A percentile compares a stretch with the other conserved stretches of the same genome.
These are phyloP conservation scores for Hydractinia symbiolongicarpus DNA, from an alignment of 30 jellyfish, hydroid and myxozoan genomes.

Conservation along the genomic window DNA sequence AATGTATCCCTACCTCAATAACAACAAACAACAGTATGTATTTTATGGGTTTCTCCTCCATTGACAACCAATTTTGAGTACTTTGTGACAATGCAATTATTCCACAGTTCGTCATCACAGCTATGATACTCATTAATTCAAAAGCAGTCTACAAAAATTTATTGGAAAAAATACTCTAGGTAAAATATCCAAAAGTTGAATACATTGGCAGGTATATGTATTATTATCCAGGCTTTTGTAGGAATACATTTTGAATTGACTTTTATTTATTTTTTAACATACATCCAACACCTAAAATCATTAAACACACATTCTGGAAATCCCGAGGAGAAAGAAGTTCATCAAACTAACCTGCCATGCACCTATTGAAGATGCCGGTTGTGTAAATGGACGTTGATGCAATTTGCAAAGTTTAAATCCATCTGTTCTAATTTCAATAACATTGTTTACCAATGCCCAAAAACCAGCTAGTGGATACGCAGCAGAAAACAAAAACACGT, in stretches of 20 bases:
- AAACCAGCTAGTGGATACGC: slow-evolving; percentile 97
- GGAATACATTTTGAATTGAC: no score
- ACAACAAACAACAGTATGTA: slow-evolving; percentile 73
- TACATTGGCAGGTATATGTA: no score
- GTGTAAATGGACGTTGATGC: slow-evolving; percentile 78
- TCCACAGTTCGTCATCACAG: slow-evolving; percentile 89
- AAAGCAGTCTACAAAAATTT: slow-evolving; percentile 66
- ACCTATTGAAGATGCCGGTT: slow-evolving; percentile 80
- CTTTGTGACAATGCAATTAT: slow-evolving; percentile 81
- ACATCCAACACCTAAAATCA: no score
- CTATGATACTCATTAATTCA: slow-evolving; percentile 83
- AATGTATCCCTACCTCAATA: slow-evolving; percentile 53
- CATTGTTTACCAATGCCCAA: slow-evolving; percentile 87
- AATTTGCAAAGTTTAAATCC: slow-evolving; percentile 85
- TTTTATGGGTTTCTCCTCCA: slow-evolving; percentile 28
- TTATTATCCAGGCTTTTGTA: no score
- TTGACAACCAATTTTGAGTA: slow-evolving; percentile 57
- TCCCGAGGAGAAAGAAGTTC: no score
- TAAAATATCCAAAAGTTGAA: no score
- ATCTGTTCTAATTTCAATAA: slow-evolving; percentile 85
- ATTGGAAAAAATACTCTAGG: neutral
- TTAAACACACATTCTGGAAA: no score
- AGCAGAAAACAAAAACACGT: slow-evolving; percentile 93
- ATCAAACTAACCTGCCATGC: slow-evolving; percentile 83
- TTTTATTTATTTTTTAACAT: no score